Base-by-base conservation (phyloP, 2,113 vertebrate genomes). In the Theropithecus gelada region DNA sequence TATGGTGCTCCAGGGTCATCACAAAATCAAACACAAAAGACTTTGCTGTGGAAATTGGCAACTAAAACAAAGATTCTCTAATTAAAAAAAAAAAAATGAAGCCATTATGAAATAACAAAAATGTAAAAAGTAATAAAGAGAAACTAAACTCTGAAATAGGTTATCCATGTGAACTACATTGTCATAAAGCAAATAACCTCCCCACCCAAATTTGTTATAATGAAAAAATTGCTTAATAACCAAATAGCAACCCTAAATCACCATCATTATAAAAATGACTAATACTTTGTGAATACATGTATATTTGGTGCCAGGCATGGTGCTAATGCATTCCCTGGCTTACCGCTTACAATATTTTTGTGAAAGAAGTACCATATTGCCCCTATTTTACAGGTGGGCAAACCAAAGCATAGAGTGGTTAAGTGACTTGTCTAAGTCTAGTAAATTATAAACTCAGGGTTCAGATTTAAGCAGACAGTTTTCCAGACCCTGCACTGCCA, bases 101-200 rank as follows among this genome's bases (percentile, higher is more conserved):
- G 66, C 5, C 64, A 98, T 57, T 86, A 96, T 86, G 97, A 94
- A 97, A 70, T 64, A 76, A 93, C 95, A 97, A 96, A 97, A 94
- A 38, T 23, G 55, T 73, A 61, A 87, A 92, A 97, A 70, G 68
- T 32, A 4, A 89, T 35, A 90, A 68, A 76, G 45, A 87, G 13
- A 93, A 97, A 90, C 35, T 88, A 88, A 96, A 55, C 35, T 89
- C 43, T 93, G 27, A 94, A 93, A 96, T 22, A 90, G 64, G 76
- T 61, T 78, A 64, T 76, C 40, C 61, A 82, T 78, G 78, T 92
- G 64, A 96, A 92, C 94, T 92, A 90, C 43, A 96, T 18, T 86
- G 23, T 83, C 93, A 97, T 57, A 84, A 95, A 93, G 61, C 11
- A 87, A 96, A 2, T 66, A 87, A 80, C 80, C 83, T 90, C 45